Conservation (phyloP, 2,888 invertebrate species). For the Lycophotia porphyrea region DNA sequence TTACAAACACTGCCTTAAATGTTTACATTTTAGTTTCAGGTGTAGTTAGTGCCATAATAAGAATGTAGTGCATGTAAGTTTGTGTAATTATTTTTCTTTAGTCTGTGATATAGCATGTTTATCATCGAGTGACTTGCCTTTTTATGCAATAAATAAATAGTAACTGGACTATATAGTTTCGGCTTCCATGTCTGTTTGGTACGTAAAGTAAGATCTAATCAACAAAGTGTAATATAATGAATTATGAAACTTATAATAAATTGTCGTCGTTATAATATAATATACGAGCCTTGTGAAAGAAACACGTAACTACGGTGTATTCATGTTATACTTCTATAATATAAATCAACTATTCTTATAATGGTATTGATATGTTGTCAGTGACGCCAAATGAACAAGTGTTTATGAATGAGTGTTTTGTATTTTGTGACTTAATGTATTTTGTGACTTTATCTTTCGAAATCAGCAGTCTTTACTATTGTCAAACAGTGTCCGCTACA, state of each 20-base stretch:
- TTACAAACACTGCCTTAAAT: conserved; percentile 79
- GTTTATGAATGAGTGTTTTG: conserved; percentile 53
- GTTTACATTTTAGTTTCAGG: conserved; percentile 77
- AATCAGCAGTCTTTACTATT: conserved; percentile 56
- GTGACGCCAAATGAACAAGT: conserved; percentile 64
- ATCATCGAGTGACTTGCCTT: conserved; percentile 83
- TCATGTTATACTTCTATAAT: conserved; percentile 63
- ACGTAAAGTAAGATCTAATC: conserved; percentile 59
- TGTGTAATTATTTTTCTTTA: conserved; percentile 83
- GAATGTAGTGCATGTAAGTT: conserved; percentile 83
- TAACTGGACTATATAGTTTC: conserved; percentile 61
- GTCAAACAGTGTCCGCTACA: conserved; percentile 53
- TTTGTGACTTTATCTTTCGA: conserved; percentile 58
- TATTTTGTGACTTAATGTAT: conserved; percentile 61
- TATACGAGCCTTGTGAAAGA: conserved; percentile 57
- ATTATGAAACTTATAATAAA: conserved; percentile 51
- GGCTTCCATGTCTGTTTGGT: conserved; percentile 61
- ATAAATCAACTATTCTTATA: conserved; percentile 66
- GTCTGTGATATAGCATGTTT: conserved; percentile 88
- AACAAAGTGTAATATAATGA: conserved; percentile 58
- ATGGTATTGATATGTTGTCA: conserved; percentile 63
- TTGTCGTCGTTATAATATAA: conserved; percentile 45
- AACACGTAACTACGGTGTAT: conserved; percentile 59
- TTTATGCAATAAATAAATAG: conserved; percentile 69
- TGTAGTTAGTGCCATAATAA: conserved; percentile 88